phyloP scores from a whole-genome alignment of 1,140 invertebrate species.

The Euura saliciscinereae region DNA sequence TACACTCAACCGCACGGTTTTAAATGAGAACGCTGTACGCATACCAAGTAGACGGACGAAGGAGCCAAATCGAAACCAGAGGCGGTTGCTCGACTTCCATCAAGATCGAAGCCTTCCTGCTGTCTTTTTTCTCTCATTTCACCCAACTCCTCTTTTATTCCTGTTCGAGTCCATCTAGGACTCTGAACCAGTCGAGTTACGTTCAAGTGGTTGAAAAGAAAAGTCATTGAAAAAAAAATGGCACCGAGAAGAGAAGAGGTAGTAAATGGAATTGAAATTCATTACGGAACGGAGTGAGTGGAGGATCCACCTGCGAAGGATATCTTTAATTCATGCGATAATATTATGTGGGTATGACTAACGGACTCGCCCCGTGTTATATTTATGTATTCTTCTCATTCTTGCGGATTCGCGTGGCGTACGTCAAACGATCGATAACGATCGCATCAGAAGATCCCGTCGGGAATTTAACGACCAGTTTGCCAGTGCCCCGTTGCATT shows the following conservation, averaged over 20 bases:
- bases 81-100: background rate
- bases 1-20: slow-evolving; percentile 8
- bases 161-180: too few relatives aligned
- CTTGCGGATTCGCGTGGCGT: slow-evolving; percentile 1
- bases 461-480: background rate
- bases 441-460: slow-evolving; percentile 2
- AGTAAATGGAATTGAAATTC: background rate
- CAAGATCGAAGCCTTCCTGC: background rate
- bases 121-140: background rate
- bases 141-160: too few relatives aligned
- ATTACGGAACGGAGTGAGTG: background rate
- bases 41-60: background rate
- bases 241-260: too few relatives aligned
- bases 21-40: slow-evolving; percentile 5
- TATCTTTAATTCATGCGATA: background rate
- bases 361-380: background rate
- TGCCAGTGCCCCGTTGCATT: background rate
- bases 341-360: background rate
- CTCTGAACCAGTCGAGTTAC: too few relatives aligned
- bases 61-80: background rate
- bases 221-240: too few relatives aligned
- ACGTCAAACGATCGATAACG: background rate
- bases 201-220: too few relatives aligned
- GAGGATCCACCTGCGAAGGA: background rate
- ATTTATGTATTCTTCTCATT: background rate